Evolutionary conservation across 2,888 invertebrate species (phyloP), one percentile per base, ranked within the genome.

Genomic region (Thecophora atra): DNA sequence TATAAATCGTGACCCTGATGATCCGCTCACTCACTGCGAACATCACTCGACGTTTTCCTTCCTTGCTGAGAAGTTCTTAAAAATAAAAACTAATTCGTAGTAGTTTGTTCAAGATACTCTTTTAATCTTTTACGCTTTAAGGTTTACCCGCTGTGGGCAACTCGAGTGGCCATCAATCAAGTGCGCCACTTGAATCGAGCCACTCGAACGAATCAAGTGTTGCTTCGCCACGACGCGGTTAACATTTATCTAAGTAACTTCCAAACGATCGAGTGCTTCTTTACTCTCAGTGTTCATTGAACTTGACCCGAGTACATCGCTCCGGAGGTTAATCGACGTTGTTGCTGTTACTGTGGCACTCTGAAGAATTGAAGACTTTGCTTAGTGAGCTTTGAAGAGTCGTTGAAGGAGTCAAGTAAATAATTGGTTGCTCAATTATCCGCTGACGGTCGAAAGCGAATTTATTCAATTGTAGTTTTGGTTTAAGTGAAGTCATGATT

Each of bases 201-300:
- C 17, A 5, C 47, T 47, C 0, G 17, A 11, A 1, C 5, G n/a
- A 47, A 17, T 47, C 8, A n/a, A n/a, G 47, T n/a, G n/a, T 17
- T 8, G 6, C 47, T 17, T 47, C n/a, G 47, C 47, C 4, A 17
- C 47, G 17, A 44, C 44, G 17, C 13, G 47, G 4, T 11, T 47
- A 13, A 11, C 47, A 17, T 47, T 47, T 47, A n/a, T 47, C 15
- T 4, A n/a, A 17, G 47, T 47, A n/a, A 15, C 47, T n/a, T n/a
- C 17, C 0, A n/a, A 47, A 47, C 17, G 47, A 47, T 15, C 1
- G 47, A 1, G 0, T 47, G 47, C 11, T 37, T 6, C 37, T 37
- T 37, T 37, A n/a, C n/a, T n/a, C n/a, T n/a, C n/a, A 37, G 19
- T 26, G 28, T 47, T 51, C 65, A 65, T 65, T 65, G 65, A 65